Base-by-base conservation (phyloP, 2,888 invertebrate genomes). In the Camponotus fellah region DNA sequence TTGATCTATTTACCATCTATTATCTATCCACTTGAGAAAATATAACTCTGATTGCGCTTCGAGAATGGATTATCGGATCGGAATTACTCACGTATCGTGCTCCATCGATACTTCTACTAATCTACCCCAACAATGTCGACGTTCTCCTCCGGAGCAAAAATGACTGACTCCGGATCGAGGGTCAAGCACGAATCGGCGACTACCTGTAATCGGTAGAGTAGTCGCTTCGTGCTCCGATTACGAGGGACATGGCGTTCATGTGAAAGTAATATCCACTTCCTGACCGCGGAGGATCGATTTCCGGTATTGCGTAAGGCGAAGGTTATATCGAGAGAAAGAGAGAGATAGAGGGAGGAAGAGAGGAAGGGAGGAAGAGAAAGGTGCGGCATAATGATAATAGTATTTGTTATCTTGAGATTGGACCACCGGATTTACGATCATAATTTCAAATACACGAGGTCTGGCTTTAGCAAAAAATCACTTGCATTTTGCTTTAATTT, bases 181-280 rank as follows among this genome's bases (percentile, higher is more conserved):
- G 60, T 80, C 79, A 80, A 80, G 49, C 79, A 80, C 79, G 72
- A 62, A 80, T 80, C 72, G 79, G 72, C 72, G 60, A 72, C 72
- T 72, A 80, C 60, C 72, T 80, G 79, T 80, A 80, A 80, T 80
- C 72, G 60, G 71, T 68, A 60, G 43, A 60, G 49, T 64, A 43
- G 46, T 60, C 64, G 49, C 56, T 46, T 49, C 66, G 71, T 76
- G 82, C 60, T 83, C 82, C 71, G 86, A 82, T 82, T 82, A 34
- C 65, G 85, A 3, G 83, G n/a, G n/a, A 66, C 72, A 60, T 65
- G 80, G 21, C 58, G 69, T 87, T 88, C 88, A 83, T 84, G 86
- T 83, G 83, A 88, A 86, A 82, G 85, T 86, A 89, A 90, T 88
- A 83, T 84, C 79, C 75, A 69, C 89, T 89, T 90, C 88, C 90